Evolutionary conservation across 2,888 invertebrate species (phyloP), one percentile per base, ranked within the genome.

Genomic region (Mellilla xanthometata): DNA sequence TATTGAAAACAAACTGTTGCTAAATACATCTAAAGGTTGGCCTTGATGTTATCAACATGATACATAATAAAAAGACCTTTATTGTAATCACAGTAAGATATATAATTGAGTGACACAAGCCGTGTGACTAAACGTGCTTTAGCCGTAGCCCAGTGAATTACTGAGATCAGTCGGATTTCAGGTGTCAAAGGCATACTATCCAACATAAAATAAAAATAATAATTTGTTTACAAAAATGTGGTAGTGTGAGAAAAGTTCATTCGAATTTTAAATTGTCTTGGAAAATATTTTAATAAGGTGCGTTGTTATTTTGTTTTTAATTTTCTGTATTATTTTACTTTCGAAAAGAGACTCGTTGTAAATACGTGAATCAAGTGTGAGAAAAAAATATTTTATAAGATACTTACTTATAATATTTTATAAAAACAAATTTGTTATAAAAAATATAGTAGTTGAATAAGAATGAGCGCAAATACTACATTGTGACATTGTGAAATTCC

Each of bases 151-250:
- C 27, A 23, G 12, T 15, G 35, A 40, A 44, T 30, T 35, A 12
- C 26, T 32, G 42, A 39, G 50, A 46, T 42, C 50, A 50, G 50
- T 50, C 28, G 39, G 45, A 35, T 31, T 42, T 38, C 50, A 46
- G 36, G 39, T 46, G 50, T 39, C 46, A 39, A 11, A 24, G 34
- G 34, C 34, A 34, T 12, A 45, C 39, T 23, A 35, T 24, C 45
- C 6, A 26, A 29, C 9, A 19, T 19, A 19, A 19, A 24, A 24
- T 24, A n/a, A 2, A 24, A 24, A 24, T 7, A 2, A 24, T 4
- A 4, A 4, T 6, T 4, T 3, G 3, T 19, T 19, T 19, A 3
- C 19, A n/a, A 24, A 24, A 24, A 24, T 24, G 24, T 24, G 24
- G 4, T 6, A 1, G 15, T 19, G 15, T 5, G 6, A 19, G 6